These are phyloP conservation scores for Donacobius atricapilla DNA, from an alignment of 2,113 vertebrate species.

Conservation along the genomic window DNA sequence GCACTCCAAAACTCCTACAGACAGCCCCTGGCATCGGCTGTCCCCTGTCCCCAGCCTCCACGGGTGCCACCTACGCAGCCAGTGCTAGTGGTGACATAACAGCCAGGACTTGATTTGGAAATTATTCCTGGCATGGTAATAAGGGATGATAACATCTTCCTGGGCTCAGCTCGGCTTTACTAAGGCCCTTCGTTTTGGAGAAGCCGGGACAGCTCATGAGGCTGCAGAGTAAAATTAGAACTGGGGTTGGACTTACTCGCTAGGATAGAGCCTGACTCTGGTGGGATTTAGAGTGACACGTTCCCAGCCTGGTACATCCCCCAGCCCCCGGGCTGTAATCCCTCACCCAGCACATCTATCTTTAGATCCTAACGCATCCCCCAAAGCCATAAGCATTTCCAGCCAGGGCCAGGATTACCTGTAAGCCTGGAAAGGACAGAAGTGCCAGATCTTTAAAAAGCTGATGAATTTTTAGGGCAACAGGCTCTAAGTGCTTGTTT, in stretches of 20 bases:
- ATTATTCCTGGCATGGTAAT: neutral
- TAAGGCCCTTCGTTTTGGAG: rapidly evolving
- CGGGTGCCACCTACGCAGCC: rapidly evolving
- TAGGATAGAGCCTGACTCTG: neutral
- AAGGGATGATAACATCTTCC: neutral
- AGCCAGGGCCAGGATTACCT: constrained; percentile 7
- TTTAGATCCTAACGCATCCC: constrained; percentile 2
- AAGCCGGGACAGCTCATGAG: neutral
- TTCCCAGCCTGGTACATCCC: neutral
- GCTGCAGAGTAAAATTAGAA: neutral
- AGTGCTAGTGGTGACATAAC: neutral
- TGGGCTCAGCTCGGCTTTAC: neutral
- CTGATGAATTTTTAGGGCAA: neutral
- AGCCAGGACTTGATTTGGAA: neutral
- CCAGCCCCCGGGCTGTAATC: neutral
- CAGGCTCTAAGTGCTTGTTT: neutral
- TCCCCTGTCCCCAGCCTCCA: neutral
- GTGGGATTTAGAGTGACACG: neutral
- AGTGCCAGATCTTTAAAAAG: neutral
- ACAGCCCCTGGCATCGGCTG: neutral
- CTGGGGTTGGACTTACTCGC: neutral
- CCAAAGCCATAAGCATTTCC: neutral
- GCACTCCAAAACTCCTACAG: neutral
- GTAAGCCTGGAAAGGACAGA: neutral
- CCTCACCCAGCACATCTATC: neutral